These are phyloP conservation scores for Astreopora myriophthalma DNA, from an alignment of 64 coral and sea anemone genomes.

Conservation along the genomic window DNA sequence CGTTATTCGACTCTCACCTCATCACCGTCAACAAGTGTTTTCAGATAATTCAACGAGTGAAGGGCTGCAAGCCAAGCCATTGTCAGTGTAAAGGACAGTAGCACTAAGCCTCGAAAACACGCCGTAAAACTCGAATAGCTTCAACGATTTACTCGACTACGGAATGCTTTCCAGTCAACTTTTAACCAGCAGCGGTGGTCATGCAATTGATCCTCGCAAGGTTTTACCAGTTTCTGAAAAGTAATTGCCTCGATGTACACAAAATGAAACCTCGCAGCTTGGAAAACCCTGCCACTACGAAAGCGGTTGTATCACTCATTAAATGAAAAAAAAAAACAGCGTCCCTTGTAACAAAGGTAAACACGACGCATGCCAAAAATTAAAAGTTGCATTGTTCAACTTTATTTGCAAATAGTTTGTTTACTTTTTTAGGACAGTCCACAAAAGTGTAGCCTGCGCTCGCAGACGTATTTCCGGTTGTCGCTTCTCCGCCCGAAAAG, in stretches of 20 bases:
- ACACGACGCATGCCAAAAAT: not conserved
- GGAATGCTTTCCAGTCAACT: not conserved
- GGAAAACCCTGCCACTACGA: not conserved
- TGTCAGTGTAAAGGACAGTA: no score
- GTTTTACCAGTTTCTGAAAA: not conserved
- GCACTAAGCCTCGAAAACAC: not conserved
- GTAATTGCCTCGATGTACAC: not conserved
- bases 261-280: not conserved
- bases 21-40: conserved; percentile 72
- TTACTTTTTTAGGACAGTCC: not conserved
- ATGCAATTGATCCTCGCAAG: not conserved
- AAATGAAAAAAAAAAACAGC: conserved; percentile 25
- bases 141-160: not conserved
- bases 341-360: conserved; percentile 10
- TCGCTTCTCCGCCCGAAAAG: no score
- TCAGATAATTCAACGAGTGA: conserved; percentile 81
- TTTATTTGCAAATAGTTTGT: conserved; percentile 1
- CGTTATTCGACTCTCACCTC: no score
- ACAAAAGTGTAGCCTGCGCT: not conserved
- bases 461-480: not conserved
- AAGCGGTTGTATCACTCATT: not conserved
- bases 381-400: not conserved
- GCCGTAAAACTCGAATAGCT: not conserved
- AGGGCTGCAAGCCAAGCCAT: conserved; percentile 81
- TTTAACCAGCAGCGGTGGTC: not conserved